Percentiles rank a stretch among this genome's conserved stretches.
phyloP scores from a whole-genome alignment of 1,140 invertebrate species.

The Pseudachorutes palmiensis region DNA sequence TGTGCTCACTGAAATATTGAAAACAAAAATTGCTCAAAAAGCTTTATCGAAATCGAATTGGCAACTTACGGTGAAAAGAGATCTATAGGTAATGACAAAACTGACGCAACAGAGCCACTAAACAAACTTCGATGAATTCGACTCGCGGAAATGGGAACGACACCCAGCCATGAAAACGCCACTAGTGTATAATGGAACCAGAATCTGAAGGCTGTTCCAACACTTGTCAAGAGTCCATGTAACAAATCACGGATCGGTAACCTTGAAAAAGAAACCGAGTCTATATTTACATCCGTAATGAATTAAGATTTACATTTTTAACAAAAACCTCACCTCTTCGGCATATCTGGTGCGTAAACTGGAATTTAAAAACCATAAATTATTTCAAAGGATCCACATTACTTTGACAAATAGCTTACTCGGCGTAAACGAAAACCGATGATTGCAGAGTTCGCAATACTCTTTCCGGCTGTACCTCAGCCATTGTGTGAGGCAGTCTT shows the following conservation, averaged over 20 bases:
- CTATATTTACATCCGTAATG: no score
- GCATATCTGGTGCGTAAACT: conserved; percentile 98
- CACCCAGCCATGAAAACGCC: conserved; percentile 92
- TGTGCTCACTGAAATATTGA: conserved; percentile 60
- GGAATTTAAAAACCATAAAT: conserved; percentile 36
- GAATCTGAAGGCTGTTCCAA: conserved; percentile 83
- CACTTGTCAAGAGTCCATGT: conserved; percentile 70
- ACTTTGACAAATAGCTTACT: conserved; percentile 47
- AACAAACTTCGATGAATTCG: conserved; percentile 88
- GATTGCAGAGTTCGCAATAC: conserved; percentile 96
- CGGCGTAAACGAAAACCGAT: conserved; percentile 95
- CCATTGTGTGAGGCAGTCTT: conserved; percentile 63
- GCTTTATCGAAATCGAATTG: neutral
- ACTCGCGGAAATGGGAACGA: conserved; percentile 94
- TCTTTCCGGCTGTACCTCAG: conserved; percentile 89
- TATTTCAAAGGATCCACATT: neutral
- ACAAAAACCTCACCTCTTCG: conserved; percentile 54
- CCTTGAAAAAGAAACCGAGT: neutral
- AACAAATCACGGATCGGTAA: conserved; percentile 47
- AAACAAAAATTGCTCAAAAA: conserved; percentile 20
- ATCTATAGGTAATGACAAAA: conserved; percentile 79
- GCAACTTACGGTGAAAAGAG: conserved; percentile 67
- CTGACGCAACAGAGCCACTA: conserved; percentile 66
- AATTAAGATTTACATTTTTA: neutral
- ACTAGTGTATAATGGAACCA: conserved; percentile 96